These are phyloP conservation scores for Drosophila longiperda DNA, from an alignment of 2,888 invertebrate species.

Conservation along the genomic window DNA sequence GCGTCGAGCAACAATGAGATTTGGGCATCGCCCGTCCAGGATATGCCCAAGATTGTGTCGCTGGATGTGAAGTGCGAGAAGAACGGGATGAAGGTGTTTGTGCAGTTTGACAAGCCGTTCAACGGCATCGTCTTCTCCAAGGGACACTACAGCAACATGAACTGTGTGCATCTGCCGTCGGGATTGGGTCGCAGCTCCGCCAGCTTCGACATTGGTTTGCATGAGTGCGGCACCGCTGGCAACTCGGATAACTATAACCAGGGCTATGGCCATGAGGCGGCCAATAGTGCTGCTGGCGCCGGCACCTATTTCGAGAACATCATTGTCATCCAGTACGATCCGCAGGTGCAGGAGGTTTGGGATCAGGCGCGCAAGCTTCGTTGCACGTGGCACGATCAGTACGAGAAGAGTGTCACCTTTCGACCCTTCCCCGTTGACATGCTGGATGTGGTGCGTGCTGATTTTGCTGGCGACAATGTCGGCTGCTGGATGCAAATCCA, in stretches of 20 bases:
- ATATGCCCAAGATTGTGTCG: constrained; percentile 97
- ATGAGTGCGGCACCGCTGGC: constrained; percentile 96
- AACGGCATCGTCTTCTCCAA: constrained; percentile 98
- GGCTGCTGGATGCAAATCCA: constrained; percentile 99
- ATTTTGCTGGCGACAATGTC: constrained; percentile 97
- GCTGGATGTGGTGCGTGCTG: constrained; percentile 96
- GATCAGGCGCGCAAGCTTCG: constrained; percentile 96
- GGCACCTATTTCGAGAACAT: constrained; percentile 98
- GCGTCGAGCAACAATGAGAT: constrained; percentile 88
- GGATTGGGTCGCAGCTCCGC: constrained; percentile 94
- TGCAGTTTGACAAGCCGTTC: constrained; percentile 97
- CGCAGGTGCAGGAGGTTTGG: constrained; percentile 97
- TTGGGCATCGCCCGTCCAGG: constrained; percentile 94
- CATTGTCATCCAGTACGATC: constrained; percentile 96
- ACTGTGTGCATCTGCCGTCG: constrained; percentile 95
- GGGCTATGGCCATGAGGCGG: constrained; percentile 93
- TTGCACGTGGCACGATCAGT: constrained; percentile 98
- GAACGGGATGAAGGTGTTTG: constrained; percentile 95
- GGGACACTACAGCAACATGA: constrained; percentile 96
- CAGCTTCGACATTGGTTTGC: constrained; percentile 95
- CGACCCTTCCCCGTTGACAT: constrained; percentile 97
- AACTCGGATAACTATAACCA: constrained; percentile 95
- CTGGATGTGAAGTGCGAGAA: constrained; percentile 97
- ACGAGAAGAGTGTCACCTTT: constrained; percentile 97
- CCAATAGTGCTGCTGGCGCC: constrained; percentile 86